Percentiles rank a stretch among this genome's conserved stretches.
phyloP scores from a whole-genome alignment of 2,797 vertebrate species.

The Saxicola maurus region DNA sequence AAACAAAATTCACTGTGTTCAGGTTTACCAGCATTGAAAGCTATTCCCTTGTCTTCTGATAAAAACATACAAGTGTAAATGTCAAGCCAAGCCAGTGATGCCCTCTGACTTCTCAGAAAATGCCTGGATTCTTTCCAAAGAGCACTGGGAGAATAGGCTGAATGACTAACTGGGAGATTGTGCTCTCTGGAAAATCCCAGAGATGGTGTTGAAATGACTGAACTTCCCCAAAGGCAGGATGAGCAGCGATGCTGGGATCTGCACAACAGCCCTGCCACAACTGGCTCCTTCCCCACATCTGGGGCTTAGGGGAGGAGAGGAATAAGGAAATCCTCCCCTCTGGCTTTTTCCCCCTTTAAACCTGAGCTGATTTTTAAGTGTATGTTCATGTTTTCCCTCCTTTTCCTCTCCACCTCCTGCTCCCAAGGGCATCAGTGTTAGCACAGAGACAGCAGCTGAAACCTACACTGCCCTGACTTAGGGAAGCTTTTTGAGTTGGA shows the following conservation, averaged over 20 bases:
- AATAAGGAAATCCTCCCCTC: background rate
- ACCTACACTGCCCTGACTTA: background rate
- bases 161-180: background rate
- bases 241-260: background rate
- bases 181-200: slow-evolving; percentile 2
- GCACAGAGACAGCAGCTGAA: background rate
- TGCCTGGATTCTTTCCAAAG: background rate
- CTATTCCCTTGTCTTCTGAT: background rate
- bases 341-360: background rate
- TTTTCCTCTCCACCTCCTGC: background rate
- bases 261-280: background rate
- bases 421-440: background rate
- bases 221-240: background rate
- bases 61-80: slow-evolving; percentile 2
- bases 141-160: background rate
- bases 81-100: slow-evolving; percentile 9
- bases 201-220: background rate
- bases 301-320: background rate
- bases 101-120: slow-evolving; percentile 36
- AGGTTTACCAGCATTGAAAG: background rate
- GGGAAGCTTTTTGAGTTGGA: background rate
- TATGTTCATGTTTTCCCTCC: background rate
- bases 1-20: background rate
- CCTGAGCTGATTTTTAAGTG: background rate
- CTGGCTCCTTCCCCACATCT: background rate